Base-by-base conservation (phyloP, 2,113 vertebrate genomes). In the Chaetorhynchus papuensis region DNA sequence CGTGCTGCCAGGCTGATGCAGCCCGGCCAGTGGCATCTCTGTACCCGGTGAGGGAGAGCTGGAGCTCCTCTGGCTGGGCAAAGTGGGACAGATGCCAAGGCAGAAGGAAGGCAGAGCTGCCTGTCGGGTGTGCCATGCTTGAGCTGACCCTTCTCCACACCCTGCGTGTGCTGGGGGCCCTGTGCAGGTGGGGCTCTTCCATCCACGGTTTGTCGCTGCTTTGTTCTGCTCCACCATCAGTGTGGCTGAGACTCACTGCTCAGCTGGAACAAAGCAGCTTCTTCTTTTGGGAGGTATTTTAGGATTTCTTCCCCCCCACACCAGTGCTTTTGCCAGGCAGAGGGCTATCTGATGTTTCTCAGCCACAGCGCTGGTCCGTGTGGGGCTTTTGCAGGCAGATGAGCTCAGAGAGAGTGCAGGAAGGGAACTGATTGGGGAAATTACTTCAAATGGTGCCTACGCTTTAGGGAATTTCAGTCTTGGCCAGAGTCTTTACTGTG, bases 151-250 rank as follows among this genome's bases (percentile, higher is more conserved):
- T 7, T 17, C 28, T 41, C 21, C 4, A 5, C 10, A 2, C 30
- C 28, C n/a, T 19, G 49, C 1, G 3, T 47, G 44, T 21, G 64
- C 60, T 49, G 0, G 5, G n/a, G 23, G 26, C 59, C 2, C 0
- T 0, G 1, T 28, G 45, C 57, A 18, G 37, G 68, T 30, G 66
- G 49, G 44, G 57, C 83, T 87, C 16, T 52, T 45, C 41, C 49
- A 39, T 47, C 11, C 22, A 0, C 0, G 0, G 5, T 56, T 52
- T 79, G 66, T 15, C 27, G 57, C 47, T 3, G 14, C 61, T 92
- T 76, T 72, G 37, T 50, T 93, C 75, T 35, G 33, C 65, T 75
- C 52, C 4, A 3, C 60, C n/a, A 1, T n/a, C 64, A 24, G 68
- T 13, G 27, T 0, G 1, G 54, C 77, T 70, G 76, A 78, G 83